phyloP scores from a whole-genome alignment of 2,888 invertebrate species.

The Tiphia femorata region DNA sequence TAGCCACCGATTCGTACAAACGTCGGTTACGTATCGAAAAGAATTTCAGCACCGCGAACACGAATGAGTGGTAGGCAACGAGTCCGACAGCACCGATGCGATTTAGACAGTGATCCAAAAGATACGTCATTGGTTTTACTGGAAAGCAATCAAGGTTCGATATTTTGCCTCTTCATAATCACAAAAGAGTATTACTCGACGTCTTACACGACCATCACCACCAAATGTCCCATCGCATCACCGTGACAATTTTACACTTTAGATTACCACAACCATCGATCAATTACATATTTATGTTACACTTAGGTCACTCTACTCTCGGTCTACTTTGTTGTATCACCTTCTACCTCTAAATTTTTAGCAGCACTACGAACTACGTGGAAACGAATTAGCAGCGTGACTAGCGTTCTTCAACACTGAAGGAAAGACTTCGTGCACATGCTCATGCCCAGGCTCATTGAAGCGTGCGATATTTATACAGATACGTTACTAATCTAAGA shows the following conservation, averaged over 20 bases:
- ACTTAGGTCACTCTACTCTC: conserved; percentile 18
- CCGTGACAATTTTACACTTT: conserved; percentile 22
- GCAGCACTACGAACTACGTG: too few species aligned
- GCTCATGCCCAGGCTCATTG: conserved; percentile 38
- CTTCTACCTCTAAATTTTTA: too few species aligned
- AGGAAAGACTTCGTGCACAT: conserved; percentile 24
- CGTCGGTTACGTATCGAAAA: too few species aligned
- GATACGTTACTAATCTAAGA: too few species aligned
- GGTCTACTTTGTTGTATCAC: not conserved
- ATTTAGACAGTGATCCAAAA: conserved; percentile 31
- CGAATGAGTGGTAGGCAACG: too few species aligned
- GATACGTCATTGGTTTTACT: conserved; percentile 41
- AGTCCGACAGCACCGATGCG: conserved; percentile 22
- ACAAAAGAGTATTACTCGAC: conserved; percentile 47
- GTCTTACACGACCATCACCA: conserved; percentile 65
- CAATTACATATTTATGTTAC: conserved; percentile 27
- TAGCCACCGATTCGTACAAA: too few species aligned
- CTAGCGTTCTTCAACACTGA: too few species aligned
- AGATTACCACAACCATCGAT: too few species aligned
- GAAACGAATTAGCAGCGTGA: too few species aligned
- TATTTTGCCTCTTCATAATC: conserved; percentile 30
- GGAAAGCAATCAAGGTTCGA: conserved; percentile 35
- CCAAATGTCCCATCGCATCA: conserved; percentile 52
- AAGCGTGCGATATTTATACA: conserved; percentile 17
- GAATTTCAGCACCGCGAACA: too few species aligned